These are phyloP conservation scores for Pocillopora verrucosa DNA, from an alignment of 64 coral and sea anemone genomes.

Conservation along the genomic window DNA sequence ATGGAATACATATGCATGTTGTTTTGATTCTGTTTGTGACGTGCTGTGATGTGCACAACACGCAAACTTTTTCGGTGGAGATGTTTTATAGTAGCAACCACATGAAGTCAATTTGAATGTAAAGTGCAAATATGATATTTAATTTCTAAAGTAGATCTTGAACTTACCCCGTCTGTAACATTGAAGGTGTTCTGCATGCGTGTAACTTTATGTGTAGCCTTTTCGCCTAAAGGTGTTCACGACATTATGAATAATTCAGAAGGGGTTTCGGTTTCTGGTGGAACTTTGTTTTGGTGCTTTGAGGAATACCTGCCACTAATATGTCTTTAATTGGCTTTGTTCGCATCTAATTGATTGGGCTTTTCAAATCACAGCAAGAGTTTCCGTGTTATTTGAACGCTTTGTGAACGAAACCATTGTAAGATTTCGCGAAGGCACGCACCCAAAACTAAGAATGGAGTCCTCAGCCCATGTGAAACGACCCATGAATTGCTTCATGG, in stretches of 20 bases:
- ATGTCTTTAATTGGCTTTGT: slow-evolving; percentile 49
- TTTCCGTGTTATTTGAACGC: not conserved
- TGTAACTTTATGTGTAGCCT: not conserved
- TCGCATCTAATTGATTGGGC: slow-evolving; percentile 8
- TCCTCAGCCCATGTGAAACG: slow-evolving; percentile 60
- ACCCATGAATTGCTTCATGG: slow-evolving; percentile 98
- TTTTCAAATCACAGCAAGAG: not conserved
- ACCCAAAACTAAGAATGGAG: not conserved
- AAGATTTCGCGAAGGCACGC: not conserved
- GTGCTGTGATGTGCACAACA: not conserved
- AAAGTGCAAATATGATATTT: not conserved
- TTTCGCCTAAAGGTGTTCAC: not conserved
- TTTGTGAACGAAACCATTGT: not conserved
- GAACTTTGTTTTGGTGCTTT: slow-evolving; percentile 1
- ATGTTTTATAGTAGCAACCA: not conserved
- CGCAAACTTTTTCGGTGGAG: not conserved
- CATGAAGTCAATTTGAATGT: not conserved
- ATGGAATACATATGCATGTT: not conserved
- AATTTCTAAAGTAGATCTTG: not conserved
- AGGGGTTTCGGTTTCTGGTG: slow-evolving; percentile 20
- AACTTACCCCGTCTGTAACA: not conserved
- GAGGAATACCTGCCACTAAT: slow-evolving; percentile 14
- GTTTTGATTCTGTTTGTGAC: not conserved
- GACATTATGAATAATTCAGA: not conserved
- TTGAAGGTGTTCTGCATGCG: not conserved